These are phyloP conservation scores for Nebria brevicollis DNA, from an alignment of 2,888 invertebrate species.

Conservation along the genomic window DNA sequence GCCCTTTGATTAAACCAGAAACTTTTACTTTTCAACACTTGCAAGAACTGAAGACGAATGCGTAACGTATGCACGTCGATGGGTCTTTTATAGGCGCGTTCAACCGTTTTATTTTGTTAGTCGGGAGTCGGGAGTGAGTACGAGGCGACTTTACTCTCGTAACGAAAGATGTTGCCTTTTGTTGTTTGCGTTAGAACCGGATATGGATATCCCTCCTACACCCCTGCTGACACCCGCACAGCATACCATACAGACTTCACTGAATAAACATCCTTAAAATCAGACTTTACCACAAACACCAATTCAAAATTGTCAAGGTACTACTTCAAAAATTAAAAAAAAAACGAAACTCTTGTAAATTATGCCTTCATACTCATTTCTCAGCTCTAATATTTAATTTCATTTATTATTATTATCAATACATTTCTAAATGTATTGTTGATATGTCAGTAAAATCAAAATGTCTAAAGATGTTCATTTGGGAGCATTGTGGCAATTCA, in stretches of 20 bases:
- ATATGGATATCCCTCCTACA: not conserved
- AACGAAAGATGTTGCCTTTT: not conserved
- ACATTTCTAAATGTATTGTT: too few species aligned
- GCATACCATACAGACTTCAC: not conserved
- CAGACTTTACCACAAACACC: too few species aligned
- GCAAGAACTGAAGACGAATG: constrained; percentile 6
- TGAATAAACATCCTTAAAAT: too few species aligned
- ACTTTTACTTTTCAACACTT: not conserved
- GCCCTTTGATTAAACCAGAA: constrained; percentile 9
- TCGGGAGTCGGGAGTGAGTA: not conserved
- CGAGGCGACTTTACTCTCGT: not conserved
- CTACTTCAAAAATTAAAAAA: too few species aligned
- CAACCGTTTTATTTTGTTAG: not conserved
- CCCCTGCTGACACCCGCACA: not conserved
- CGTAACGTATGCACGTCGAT: not conserved
- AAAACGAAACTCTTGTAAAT: too few species aligned
- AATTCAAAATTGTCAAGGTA: too few species aligned
- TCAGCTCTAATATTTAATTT: too few species aligned
- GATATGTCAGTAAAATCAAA: too few species aligned
- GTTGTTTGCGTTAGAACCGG: not conserved
- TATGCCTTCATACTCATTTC: too few species aligned
- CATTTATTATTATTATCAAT: too few species aligned
- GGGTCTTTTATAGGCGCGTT: constrained; percentile 1
- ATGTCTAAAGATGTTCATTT: too few species aligned
- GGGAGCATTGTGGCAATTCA: too few species aligned